phyloP scores from a whole-genome alignment of 1,140 invertebrate species.

The Dysdera silvatica region DNA sequence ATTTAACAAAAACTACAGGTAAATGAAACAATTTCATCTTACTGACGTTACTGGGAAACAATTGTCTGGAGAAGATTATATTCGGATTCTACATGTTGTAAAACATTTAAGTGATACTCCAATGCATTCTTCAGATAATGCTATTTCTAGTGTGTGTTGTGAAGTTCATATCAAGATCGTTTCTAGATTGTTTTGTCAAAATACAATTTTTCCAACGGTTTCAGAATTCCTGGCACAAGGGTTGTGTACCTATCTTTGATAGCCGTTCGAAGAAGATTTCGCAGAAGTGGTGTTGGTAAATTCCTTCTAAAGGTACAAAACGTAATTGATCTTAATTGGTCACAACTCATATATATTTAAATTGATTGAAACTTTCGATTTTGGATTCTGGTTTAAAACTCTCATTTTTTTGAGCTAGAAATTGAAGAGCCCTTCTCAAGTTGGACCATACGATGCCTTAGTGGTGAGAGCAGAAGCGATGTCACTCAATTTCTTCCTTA shows the following conservation, averaged over 20 bases:
- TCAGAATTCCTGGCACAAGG: constrained; percentile 40
- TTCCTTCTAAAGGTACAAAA: constrained; percentile 44
- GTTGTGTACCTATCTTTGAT: constrained; percentile 44
- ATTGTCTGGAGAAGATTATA: not conserved
- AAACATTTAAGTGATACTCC: not conserved
- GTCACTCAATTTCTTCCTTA: constrained; percentile 42
- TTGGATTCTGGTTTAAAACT: not conserved
- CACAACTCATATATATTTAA: too few species aligned
- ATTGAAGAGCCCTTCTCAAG: constrained; percentile 42
- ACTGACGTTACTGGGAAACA: too few species aligned
- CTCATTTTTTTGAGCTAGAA: constrained; percentile 39
- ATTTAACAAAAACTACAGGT: constrained; percentile 47
- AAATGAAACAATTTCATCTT: not conserved
- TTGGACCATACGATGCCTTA: constrained; percentile 45
- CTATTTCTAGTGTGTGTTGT: too few species aligned
- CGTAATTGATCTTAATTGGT: too few species aligned
- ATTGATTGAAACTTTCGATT: too few species aligned
- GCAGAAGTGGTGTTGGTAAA: constrained; percentile 43
- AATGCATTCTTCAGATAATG: not conserved
- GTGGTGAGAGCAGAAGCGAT: constrained; percentile 45
- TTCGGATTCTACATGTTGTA: too few species aligned
- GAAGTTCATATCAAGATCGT: too few species aligned
- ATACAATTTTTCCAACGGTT: constrained; percentile 14
- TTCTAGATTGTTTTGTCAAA: too few species aligned
- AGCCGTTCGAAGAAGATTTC: constrained; percentile 41